A percentile compares a stretch with the other conserved stretches of the same genome.
Evolutionary conservation across 2,113 vertebrate species (phyloP).

Genomic region (Callorhinus ursinus): DNA sequence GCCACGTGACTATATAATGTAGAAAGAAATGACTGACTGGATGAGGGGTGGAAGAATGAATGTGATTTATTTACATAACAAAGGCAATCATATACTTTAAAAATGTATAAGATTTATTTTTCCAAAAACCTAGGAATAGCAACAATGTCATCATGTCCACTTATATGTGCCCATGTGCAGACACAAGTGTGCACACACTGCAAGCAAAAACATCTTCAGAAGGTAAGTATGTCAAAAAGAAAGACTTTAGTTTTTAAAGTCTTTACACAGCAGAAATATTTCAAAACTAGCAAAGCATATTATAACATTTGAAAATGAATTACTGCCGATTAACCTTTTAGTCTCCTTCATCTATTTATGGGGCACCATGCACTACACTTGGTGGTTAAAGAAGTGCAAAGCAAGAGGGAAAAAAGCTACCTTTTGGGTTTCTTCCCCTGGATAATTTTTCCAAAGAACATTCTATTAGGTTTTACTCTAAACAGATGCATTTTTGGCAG

Average conservation of each 20-base stretch:
- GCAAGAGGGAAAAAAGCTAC: background rate
- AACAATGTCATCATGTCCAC: background rate
- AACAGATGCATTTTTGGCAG: slow-evolving; percentile 49
- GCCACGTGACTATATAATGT: background rate
- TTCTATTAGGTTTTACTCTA: slow-evolving; percentile 1
- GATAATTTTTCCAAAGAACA: slow-evolving; percentile 62
- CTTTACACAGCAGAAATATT: slow-evolving; percentile 9
- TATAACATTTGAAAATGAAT: background rate
- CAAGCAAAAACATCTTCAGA: background rate
- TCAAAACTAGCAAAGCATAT: slow-evolving; percentile 12
- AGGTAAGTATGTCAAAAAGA: background rate
- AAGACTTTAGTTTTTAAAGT: background rate
- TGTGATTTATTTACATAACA: background rate
- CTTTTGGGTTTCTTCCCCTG: background rate
- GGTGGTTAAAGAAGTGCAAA: background rate
- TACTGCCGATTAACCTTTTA: background rate
- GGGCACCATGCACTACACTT: background rate
- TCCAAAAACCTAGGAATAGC: background rate
- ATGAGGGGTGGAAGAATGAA: background rate
- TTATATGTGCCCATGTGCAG: background rate
- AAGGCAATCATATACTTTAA: background rate
- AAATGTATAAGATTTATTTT: slow-evolving; percentile 8
- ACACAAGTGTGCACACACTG: background rate
- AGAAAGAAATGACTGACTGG: background rate
- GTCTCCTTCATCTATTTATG: background rate